These are phyloP conservation scores for Caloenas nicobarica DNA, from an alignment of 2,113 vertebrate genomes.

Conservation along the genomic window DNA sequence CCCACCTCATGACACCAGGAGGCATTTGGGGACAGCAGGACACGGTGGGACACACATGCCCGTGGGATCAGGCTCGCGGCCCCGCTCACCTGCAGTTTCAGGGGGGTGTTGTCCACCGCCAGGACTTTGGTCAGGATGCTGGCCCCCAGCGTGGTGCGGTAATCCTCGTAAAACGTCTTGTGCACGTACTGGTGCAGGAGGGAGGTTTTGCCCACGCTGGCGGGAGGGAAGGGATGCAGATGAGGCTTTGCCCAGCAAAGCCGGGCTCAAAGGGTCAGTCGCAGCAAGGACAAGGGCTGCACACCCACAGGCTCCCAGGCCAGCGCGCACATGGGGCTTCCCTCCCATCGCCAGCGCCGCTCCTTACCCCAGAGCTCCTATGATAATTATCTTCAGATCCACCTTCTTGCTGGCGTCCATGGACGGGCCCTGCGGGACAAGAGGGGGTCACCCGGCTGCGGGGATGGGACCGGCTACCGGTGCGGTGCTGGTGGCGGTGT, in stretches of 20 bases:
- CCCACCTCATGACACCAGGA: fast-evolving
- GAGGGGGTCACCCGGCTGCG: fast-evolving
- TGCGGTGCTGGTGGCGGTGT: fast-evolving
- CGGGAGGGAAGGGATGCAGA: fast-evolving
- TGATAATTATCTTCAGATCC: slow-evolving; percentile 83
- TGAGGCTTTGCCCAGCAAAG: background rate
- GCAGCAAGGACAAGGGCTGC: background rate
- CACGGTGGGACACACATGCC: fast-evolving
- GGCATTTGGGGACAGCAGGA: background rate
- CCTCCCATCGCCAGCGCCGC: background rate
- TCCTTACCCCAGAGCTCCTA: slow-evolving; percentile 81
- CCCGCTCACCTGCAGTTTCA: slow-evolving; percentile 78
- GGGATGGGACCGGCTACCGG: fast-evolving
- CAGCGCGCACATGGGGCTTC: fast-evolving
- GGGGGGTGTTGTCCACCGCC: slow-evolving; percentile 56
- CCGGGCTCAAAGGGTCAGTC: fast-evolving
- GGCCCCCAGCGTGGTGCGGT: slow-evolving; percentile 81
- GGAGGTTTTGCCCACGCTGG: slow-evolving; percentile 83
- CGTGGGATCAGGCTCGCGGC: fast-evolving
- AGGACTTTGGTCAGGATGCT: slow-evolving; percentile 81
- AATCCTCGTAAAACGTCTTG: slow-evolving; percentile 78
- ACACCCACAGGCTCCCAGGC: fast-evolving
- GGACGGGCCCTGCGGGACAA: background rate
- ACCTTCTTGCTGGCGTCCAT: slow-evolving; percentile 79
- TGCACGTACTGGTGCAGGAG: slow-evolving; percentile 83